Evolutionary conservation across 1,140 invertebrate species (phyloP), one percentile per base, ranked within the genome.

Genomic region (Muscidifurax raptorellus): DNA sequence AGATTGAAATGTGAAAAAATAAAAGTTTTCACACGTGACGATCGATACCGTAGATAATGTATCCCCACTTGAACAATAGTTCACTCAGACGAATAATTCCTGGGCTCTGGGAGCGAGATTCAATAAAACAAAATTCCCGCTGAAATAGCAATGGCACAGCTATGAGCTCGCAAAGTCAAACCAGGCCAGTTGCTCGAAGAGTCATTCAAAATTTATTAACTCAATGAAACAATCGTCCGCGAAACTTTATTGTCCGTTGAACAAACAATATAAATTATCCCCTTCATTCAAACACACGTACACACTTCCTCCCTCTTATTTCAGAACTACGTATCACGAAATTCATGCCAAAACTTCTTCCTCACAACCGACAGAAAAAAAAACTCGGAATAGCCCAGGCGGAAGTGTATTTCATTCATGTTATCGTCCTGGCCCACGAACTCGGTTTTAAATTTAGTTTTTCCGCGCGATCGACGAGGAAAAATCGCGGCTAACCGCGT

Each of bases 321-420:
- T 59, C 52, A 59, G 22, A 59, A 22, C 52, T 59, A 75, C n/a
- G 18, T 27, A 75, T 82, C 40, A n/a, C 22, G 15, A 75, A 25
- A 59, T 59, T 2, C 18, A 32, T 75, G 80, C 80, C 80, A 82
- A 82, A 66, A 27, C 1, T 40, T 74, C 59, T 52, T 52, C 13
- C 44, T 66, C 4, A 2, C 6, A 64, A 64, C 25, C 15, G 2
- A 28, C 2, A 44, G 12, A 66, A 30, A 69, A 30, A 77, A 69
- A 44, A 77, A 69, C 77, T 67, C 72, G 18, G 71, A 66, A 69
- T 83, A 77, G 64, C 66, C 85, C 81, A 81, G 52, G 27, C 32
- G 44, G 18, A 27, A 32, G 64, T 9, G 84, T 87, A 88, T 87
- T 88, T 88, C 88, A 88, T 88, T 88, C 88, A 88, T 86, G 87